Percentiles rank a stretch among this genome's conserved stretches.
These are phyloP conservation scores for Seira musarum DNA, from an alignment of 2,888 invertebrate species.

Conservation along the genomic window DNA sequence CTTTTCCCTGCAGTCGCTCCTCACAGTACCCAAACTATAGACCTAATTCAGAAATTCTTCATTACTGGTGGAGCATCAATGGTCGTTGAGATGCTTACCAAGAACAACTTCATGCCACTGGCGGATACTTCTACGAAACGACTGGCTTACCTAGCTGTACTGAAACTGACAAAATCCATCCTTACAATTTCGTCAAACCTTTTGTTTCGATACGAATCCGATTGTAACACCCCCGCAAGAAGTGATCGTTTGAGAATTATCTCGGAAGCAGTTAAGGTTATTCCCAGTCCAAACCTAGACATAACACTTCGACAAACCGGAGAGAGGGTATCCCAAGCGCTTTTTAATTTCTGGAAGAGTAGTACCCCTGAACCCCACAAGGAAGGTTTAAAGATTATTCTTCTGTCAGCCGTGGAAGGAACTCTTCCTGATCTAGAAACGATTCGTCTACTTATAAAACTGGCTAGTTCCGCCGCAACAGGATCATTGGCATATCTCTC, in stretches of 20 bases:
- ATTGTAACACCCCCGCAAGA: conserved; percentile 55
- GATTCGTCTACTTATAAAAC: conserved; percentile 82
- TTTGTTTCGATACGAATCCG: conserved; percentile 76
- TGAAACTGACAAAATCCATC: conserved; percentile 91
- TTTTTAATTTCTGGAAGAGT: conserved; percentile 81
- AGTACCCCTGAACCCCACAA: conserved; percentile 72
- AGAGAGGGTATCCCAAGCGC: conserved; percentile 84
- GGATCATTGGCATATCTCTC: conserved; percentile 72
- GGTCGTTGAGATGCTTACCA: conserved; percentile 86
- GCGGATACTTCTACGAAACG: conserved; percentile 85
- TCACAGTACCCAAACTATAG: conserved; percentile 76
- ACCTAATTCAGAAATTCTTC: conserved; percentile 67
- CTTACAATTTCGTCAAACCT: conserved; percentile 90
- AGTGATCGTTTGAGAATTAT: conserved; percentile 64
- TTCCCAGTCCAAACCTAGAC: conserved; percentile 87
- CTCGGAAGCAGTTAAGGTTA: conserved; percentile 73
- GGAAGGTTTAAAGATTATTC: conserved; percentile 59
- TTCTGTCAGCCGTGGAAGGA: conserved; percentile 72
- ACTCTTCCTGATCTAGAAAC: conserved; percentile 82
- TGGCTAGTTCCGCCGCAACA: conserved; percentile 86
- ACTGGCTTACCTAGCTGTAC: conserved; percentile 88
- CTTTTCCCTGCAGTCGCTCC: conserved; percentile 93
- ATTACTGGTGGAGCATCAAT: conserved; percentile 79
- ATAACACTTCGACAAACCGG: conserved; percentile 88
- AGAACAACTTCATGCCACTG: conserved; percentile 85